These are phyloP conservation scores for Lycocorax pyrrhopterus DNA, from an alignment of 2,113 vertebrate species.

Conservation along the genomic window DNA sequence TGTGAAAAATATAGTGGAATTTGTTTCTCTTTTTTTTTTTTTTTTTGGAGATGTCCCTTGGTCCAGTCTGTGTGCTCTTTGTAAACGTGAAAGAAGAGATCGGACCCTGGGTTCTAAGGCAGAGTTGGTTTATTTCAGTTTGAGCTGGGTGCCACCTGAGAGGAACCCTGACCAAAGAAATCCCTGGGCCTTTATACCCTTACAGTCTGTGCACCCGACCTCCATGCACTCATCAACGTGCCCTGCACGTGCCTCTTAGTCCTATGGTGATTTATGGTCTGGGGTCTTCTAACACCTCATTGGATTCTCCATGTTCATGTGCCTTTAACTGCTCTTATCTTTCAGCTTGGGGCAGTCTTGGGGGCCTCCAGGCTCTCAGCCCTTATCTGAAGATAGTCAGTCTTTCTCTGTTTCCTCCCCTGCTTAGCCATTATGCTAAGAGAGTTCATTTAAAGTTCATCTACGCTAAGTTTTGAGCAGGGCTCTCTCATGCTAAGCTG, in stretches of 20 bases:
- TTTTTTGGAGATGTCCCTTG: background rate
- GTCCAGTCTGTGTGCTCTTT: background rate
- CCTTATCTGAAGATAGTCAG: background rate
- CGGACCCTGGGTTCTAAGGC: background rate
- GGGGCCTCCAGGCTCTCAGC: background rate
- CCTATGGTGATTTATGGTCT: background rate
- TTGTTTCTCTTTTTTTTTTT: background rate
- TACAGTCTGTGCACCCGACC: background rate
- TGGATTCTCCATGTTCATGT: background rate
- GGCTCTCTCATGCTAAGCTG: background rate
- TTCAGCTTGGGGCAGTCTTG: background rate
- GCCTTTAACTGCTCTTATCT: background rate
- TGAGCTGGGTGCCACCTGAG: background rate
- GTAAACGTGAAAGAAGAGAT: background rate
- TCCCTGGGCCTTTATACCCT: background rate
- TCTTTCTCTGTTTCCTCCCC: background rate
- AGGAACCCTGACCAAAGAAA: background rate
- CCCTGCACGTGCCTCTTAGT: background rate
- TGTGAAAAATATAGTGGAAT: background rate
- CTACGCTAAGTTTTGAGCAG: background rate
- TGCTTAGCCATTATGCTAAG: background rate
- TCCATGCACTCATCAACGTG: accelerated
- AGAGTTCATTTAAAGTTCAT: background rate
- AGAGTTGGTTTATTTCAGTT: background rate
- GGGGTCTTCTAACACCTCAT: background rate